Evolutionary conservation across 1,140 invertebrate species (phyloP).

Genomic region (Drosophila pandora): DNA sequence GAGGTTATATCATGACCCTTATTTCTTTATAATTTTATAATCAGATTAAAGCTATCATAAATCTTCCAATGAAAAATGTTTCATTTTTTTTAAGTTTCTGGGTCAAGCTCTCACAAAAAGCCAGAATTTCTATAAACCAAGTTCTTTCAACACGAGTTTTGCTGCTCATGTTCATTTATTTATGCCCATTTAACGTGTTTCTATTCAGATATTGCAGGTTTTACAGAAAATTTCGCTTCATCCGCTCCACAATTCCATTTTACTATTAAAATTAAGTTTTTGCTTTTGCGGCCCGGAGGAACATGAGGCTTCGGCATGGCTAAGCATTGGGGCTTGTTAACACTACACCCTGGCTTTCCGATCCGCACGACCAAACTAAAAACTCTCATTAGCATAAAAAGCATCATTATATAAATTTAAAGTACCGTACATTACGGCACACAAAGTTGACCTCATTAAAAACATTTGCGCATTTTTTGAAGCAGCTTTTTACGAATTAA

Average conservation of each 20-base stretch:
- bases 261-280: background rate
- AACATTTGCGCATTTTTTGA: constrained; percentile 44
- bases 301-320: background rate
- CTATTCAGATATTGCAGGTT: background rate
- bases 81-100: background rate
- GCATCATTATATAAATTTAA: constrained; percentile 67
- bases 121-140: too few species aligned
- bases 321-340: background rate
- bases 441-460: constrained; percentile 69
- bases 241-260: background rate
- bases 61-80: too few species aligned
- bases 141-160: too few species aligned
- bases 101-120: background rate
- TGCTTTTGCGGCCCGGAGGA: background rate
- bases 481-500: background rate
- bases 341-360: background rate
- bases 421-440: constrained; percentile 36
- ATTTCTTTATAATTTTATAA: too few species aligned
- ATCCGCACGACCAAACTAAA: constrained; percentile 19
- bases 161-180: background rate
- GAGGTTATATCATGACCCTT: too few species aligned
- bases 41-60: too few species aligned
- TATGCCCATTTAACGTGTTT: background rate
- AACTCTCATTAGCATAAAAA: constrained; percentile 69
- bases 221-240: background rate